These are phyloP conservation scores for Baronia brevicornis DNA, from an alignment of 2,888 invertebrate genomes.

Conservation along the genomic window DNA sequence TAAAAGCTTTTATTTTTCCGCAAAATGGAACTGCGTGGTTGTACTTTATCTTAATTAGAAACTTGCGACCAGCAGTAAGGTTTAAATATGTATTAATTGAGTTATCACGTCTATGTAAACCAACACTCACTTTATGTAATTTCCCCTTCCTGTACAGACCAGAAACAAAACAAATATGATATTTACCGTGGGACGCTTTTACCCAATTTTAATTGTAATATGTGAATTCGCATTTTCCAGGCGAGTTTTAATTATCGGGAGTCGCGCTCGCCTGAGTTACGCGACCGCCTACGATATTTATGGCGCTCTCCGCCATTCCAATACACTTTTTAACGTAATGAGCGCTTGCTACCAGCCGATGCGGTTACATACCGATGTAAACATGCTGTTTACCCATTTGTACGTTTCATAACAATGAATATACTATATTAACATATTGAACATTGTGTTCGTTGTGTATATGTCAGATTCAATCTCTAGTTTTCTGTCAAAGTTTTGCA, in stretches of 20 bases:
- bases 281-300: slow-evolving; percentile 76
- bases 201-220: slow-evolving; percentile 71
- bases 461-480: no score
- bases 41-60: no score
- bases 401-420: no score
- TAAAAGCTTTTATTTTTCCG: no score
- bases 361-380: slow-evolving; percentile 3
- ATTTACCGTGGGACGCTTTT: slow-evolving; percentile 57
- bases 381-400: slow-evolving; percentile 3
- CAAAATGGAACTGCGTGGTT: no score
- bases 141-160: slow-evolving; percentile 23
- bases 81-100: no score
- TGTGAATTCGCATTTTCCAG: slow-evolving; percentile 70
- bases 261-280: slow-evolving; percentile 70
- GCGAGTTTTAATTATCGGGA: slow-evolving; percentile 75
- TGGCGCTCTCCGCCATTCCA: slow-evolving; percentile 64
- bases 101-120: background rate
- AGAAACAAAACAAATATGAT: slow-evolving; percentile 27
- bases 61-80: no score
- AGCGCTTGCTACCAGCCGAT: slow-evolving; percentile 44
- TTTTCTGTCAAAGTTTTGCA: no score
- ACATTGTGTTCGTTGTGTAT: no score
- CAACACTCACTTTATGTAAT: slow-evolving; percentile 17
- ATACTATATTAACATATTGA: no score
- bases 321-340: slow-evolving; percentile 76